Base-by-base conservation (phyloP, 2,797 vertebrate genomes). In the Lithobates pipiens region DNA sequence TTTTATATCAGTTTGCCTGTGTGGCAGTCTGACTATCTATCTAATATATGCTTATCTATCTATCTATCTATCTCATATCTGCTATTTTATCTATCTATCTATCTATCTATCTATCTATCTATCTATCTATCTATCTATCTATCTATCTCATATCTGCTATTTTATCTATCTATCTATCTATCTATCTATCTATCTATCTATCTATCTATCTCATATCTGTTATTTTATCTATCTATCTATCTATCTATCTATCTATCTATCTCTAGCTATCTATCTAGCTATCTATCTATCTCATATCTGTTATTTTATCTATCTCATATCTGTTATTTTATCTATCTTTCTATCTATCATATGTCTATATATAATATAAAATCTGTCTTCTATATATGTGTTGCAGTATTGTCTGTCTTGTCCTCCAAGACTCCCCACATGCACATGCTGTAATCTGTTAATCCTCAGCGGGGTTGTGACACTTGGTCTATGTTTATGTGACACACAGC, bases 391-490 rank as follows among this genome's bases (percentile, higher is more conserved):
- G 7, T 63, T 5, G 15, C 44, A 46, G 10, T 46, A 11, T 46
- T 13, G 44, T 18, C 50, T 54, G 13, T 54, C 15, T 54, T 18
- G 50, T 54, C 50, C 50, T 54, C 50, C 50, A 16, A 16, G 10
- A 9, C 44, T 18, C 71, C 39, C 5, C 0, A 46, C 11, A 16
- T 63, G 21, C 63, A 67, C 39, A 79, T 6, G 25, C 34, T 68
- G 27, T 70, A 80, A 80, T 69, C 77, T 46, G 39, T 80, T 80
- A 80, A 80, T 80, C 77, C 42, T 42, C 10, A 23, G 57, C 32
- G 39, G 77, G 65, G 77, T 70, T 50, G 65, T 80, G 34, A 80
- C 69, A 69, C 67, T 42, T 21, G 3, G 25, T 34, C 21, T 80
- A 42, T 70, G 77, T 39, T 39, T 25, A 25, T 57, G 76, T 18